Evolutionary conservation across 2,888 invertebrate species (phyloP).

Genomic region (Vanessa cardui): DNA sequence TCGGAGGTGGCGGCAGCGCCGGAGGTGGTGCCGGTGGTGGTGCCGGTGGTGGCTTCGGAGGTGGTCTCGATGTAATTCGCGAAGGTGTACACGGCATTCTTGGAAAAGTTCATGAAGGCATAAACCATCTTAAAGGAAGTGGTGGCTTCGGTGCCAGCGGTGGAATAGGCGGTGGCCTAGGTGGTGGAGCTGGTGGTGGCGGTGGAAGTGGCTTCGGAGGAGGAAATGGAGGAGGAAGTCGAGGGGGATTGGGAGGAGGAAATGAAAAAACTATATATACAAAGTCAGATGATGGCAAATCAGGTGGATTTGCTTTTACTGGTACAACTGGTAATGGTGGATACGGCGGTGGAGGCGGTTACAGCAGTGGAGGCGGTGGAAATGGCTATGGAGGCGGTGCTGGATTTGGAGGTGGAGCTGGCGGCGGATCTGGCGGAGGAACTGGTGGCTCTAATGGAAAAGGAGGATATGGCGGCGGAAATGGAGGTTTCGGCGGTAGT

Average conservation of each 20-base stretch:
- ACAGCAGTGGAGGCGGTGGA: conserved; percentile 62
- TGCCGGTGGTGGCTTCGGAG: conserved; percentile 40
- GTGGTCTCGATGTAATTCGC: conserved; percentile 38
- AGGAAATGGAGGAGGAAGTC: conserved; percentile 50
- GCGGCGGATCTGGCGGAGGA: conserved; percentile 32
- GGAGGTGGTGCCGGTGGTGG: conserved; percentile 50
- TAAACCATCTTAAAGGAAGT: conserved; percentile 47
- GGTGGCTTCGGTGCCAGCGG: conserved; percentile 28
- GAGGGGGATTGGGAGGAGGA: conserved; percentile 46
- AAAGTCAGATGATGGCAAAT: conserved; percentile 71
- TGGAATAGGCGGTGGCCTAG: conserved; percentile 38
- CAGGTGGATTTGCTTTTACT: conserved; percentile 73
- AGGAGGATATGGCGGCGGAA: conserved; percentile 41
- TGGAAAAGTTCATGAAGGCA: conserved; percentile 56
- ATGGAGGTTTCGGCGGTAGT: conserved; percentile 28
- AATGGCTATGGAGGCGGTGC: conserved; percentile 53
- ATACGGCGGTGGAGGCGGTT: conserved; percentile 71
- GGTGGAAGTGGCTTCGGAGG: conserved; percentile 41
- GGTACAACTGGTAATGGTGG: conserved; percentile 68
- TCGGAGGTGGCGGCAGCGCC: conserved; percentile 49
- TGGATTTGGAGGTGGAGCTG: conserved; percentile 43
- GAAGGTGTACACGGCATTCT: conserved; percentile 49
- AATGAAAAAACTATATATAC: conserved; percentile 59
- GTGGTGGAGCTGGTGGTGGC: conserved; percentile 38
- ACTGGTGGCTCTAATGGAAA: conserved; percentile 16